A percentile compares a stretch with the other conserved stretches of the same genome.
Conservation (phyloP, 2,113 vertebrate genomes). For the Equus quagga region DNA sequence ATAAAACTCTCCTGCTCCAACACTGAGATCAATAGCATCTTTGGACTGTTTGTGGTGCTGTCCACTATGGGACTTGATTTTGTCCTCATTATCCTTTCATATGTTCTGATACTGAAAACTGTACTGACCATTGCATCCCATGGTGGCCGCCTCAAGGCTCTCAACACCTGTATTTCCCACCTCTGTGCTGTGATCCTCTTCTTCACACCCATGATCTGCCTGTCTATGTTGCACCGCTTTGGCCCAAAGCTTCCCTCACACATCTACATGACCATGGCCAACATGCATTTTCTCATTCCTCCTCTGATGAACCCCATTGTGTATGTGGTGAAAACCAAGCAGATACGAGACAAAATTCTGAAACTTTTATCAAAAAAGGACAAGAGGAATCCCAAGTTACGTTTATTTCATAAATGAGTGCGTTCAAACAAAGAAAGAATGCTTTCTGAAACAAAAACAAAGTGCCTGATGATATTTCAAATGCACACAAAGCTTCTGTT, state of each 20-base stretch:
- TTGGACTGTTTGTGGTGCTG: constrained; percentile 67
- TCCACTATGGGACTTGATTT: constrained; percentile 75
- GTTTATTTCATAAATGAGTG: neutral
- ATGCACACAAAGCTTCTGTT: neutral
- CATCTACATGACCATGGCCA: constrained; percentile 70
- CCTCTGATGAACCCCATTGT: constrained; percentile 79
- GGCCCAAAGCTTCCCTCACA: constrained; percentile 32
- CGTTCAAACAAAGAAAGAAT: neutral
- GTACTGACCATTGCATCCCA: constrained; percentile 56
- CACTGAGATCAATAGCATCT: constrained; percentile 61
- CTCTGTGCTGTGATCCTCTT: constrained; percentile 68
- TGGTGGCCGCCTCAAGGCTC: constrained; percentile 54
- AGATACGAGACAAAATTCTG: constrained; percentile 61
- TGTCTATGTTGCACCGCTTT: constrained; percentile 54
- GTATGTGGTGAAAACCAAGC: constrained; percentile 69
- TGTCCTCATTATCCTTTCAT: constrained; percentile 75
- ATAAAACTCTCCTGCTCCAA: constrained; percentile 75
- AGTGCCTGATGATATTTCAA: neutral
- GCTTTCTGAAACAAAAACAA: neutral
- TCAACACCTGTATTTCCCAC: constrained; percentile 72
- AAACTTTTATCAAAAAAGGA: neutral
- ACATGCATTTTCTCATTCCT: constrained; percentile 79
- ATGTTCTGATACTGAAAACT: constrained; percentile 70
- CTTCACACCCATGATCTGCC: constrained; percentile 68
- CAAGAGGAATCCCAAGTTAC: neutral